Evolutionary conservation across 2,888 invertebrate genomes (phyloP), one percentile per base, ranked within the genome.

Genomic region (Zaprionus bogoriensis): DNA sequence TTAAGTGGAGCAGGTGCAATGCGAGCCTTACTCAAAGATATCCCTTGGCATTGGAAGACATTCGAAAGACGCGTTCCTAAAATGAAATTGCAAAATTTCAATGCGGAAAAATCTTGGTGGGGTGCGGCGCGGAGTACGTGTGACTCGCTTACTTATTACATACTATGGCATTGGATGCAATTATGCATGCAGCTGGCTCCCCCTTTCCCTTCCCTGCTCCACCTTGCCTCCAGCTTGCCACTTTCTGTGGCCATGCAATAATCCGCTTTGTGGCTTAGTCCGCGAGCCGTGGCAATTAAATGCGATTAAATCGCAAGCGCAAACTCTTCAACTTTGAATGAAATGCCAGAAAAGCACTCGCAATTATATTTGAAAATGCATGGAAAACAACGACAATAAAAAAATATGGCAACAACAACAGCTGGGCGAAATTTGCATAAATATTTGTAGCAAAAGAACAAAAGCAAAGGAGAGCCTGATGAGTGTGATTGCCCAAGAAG

Each of bases 331-430:
- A 78, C 71, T 70, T 71, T 71, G 70, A 78, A 77, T 77, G 80
- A 77, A 79, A 82, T 82, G 73, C 81, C 79, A 72, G 63, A 73
- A 73, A 76, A 76, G 73, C 74, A 60, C 65, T 73, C 65, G 83
- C 83, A 80, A 80, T 80, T 80, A 80, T 83, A 83, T 80, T 83
- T 73, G 80, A 80, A 80, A 80, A 67, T 77, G 78, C 81, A 74
- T 60, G 67, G 47, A 70, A 57, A 70, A 50, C 68, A 57, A 60
- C 73, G 68, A 72, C 71, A 72, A 68, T 68, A 73, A 78, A 80
- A 78, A 79, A 83, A 75, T 80, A 83, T 80, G 62, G 67, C 63
- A 61, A 70, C 57, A 63, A 59, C 61, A 57, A 45, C 41, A 42
- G 14, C 44, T 67, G 55, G 57, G 59, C 58, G 47, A 52, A 76